These are phyloP conservation scores for Macrobrachium rosenbergii DNA, from an alignment of 1,140 invertebrate species.

Conservation along the genomic window DNA sequence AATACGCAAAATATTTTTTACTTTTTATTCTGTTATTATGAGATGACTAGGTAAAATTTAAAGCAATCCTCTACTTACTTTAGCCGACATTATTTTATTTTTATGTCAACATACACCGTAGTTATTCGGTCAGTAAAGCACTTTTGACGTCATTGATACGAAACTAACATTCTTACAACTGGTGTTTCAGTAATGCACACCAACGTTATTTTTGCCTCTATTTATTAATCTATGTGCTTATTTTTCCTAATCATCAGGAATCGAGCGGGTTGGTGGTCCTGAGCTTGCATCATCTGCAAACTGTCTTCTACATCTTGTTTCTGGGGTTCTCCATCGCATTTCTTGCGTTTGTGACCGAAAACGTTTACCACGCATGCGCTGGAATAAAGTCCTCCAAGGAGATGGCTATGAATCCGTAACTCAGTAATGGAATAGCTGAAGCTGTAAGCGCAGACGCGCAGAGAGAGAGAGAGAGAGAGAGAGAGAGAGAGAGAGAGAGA, in stretches of 20 bases:
- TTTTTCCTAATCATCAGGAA: not conserved
- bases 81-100: too few relatives aligned
- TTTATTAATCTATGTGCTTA: slow-evolving; percentile 2
- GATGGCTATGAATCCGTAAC: not conserved
- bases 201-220: too few relatives aligned
- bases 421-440: not conserved
- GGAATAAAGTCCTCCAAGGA: too few relatives aligned
- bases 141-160: too few relatives aligned
- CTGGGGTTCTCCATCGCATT: slow-evolving; percentile 29
- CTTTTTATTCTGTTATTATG: too few relatives aligned
- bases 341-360: slow-evolving; percentile 1
- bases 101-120: too few relatives aligned
- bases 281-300: slow-evolving; percentile 41
- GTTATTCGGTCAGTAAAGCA: too few relatives aligned
- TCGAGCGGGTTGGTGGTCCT: slow-evolving; percentile 25
- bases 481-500: not conserved
- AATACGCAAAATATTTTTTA: too few relatives aligned
- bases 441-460: not conserved
- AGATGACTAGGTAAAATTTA: too few relatives aligned
- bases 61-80: too few relatives aligned
- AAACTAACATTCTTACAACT: too few relatives aligned
- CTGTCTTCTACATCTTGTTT: slow-evolving; percentile 42
- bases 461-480: not conserved
- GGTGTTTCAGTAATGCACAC: too few relatives aligned
- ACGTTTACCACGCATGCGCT: slow-evolving; percentile 5